Evolutionary conservation across 2,888 invertebrate species (phyloP), one percentile per base, ranked within the genome.

Genomic region (Odontothrips loti): DNA sequence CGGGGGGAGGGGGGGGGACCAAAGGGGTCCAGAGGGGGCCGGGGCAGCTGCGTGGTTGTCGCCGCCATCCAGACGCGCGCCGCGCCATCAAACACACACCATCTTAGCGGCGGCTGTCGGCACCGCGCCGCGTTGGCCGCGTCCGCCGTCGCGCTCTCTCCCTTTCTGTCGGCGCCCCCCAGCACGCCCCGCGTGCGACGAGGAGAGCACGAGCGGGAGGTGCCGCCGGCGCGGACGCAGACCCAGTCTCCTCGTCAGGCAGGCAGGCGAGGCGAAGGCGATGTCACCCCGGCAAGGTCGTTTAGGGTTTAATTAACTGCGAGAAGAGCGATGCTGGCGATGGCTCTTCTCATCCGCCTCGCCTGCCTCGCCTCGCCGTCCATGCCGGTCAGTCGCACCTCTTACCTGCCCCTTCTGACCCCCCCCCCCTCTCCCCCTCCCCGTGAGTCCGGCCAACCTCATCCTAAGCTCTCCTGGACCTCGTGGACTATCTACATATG

Each of bases 241-340:
- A 8, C 23, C 68, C 34, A 10, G 23, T 9, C 68, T 23, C 23
- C 68, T 27, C 68, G 68, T 75, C 68, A 75, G 68, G 34, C 27
- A 75, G 68, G 34, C 27, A 43, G 34, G 34, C 34, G 34, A 43
- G 34, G 34, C 34, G 34, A 6, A 43, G 34, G 34, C 68, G 68
- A 75, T 75, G 68, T 75, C 68, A 75, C 68, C 68, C 34, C 27
- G 27, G 68, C 68, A 27, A 75, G 68, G 68, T 75, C 68, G 68
- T 75, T 75, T 75, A 75, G 68, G 68, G 23, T 75, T 75, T 75
- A 75, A 75, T 75, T 75, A 75, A 75, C 68, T 75, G 68, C 68
- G 68, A 75, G 58, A 58, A 17, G 58, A n/a, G 15, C 58, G 58
- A 58, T 51, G 51, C n/a, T 58, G 34, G 58, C 58, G 58, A 58